These are phyloP conservation scores for Tetramorium parvispinum DNA, from an alignment of 1,140 invertebrate genomes.

Conservation along the genomic window DNA sequence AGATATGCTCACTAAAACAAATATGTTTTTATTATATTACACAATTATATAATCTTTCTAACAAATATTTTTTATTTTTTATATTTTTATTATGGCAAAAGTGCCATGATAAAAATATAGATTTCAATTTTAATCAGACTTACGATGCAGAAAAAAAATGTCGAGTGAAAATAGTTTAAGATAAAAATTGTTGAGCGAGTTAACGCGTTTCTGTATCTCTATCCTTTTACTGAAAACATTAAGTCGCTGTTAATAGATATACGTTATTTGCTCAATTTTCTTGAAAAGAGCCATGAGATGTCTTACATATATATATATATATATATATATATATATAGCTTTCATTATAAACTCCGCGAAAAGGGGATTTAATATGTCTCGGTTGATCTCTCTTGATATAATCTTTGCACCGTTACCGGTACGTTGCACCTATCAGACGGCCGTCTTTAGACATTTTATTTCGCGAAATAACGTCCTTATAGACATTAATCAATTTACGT, in stretches of 20 bases:
- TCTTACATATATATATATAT: conserved; percentile 3
- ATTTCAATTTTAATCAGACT: background rate
- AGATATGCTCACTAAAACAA: background rate
- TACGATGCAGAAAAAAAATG: background rate
- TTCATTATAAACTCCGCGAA: conserved; percentile 42
- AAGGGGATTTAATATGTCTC: conserved; percentile 27
- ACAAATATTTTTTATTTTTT: background rate
- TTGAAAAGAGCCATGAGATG: background rate
- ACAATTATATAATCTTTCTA: background rate
- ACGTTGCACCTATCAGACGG: background rate
- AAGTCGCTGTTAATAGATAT: background rate
- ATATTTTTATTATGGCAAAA: background rate
- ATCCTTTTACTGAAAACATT: background rate
- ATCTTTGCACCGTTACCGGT: conserved; percentile 1
- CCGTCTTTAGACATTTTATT: background rate
- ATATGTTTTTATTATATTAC: background rate
- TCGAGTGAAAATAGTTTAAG: background rate
- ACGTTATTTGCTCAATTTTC: background rate
- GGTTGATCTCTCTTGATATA: conserved; percentile 16
- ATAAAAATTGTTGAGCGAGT: background rate
- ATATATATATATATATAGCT: conserved; percentile 7
- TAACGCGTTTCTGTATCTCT: background rate
- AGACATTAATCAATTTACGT: background rate
- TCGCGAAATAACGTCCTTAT: background rate
- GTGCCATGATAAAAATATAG: background rate